Percentiles rank a stretch among this genome's conserved stretches.
These are phyloP conservation scores for Squalus acanthias DNA, from an alignment of 2,797 vertebrate genomes.

Conservation along the genomic window DNA sequence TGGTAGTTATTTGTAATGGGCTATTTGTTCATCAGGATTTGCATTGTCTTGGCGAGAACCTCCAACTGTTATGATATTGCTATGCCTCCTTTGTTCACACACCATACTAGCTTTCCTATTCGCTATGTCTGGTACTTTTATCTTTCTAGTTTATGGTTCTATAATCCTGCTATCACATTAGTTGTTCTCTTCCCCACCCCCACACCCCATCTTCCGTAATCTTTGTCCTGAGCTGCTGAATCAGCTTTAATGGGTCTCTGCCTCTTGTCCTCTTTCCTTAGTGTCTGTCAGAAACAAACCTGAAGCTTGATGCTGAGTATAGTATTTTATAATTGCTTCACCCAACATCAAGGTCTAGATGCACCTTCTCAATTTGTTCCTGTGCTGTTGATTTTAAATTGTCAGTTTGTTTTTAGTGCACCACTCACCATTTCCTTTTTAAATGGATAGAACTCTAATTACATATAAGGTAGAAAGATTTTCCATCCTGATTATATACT, in stretches of 20 bases:
- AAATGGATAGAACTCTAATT: background rate
- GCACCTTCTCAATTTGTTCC: background rate
- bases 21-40: background rate
- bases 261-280: background rate
- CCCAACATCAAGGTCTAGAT: background rate
- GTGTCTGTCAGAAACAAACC: background rate
- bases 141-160: background rate
- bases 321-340: background rate
- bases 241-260: background rate
- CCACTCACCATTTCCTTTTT: background rate
- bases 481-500: background rate
- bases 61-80: background rate
- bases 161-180: background rate
- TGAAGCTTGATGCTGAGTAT: background rate
- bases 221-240: background rate
- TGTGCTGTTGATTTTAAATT: background rate
- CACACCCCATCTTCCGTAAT: background rate
- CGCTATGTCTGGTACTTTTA: background rate
- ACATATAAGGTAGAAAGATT: background rate
- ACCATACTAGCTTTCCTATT: background rate
- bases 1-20: background rate
- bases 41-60: background rate
- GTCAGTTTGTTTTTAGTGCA: background rate
- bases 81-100: background rate
- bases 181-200: too few relatives aligned